phyloP scores from a whole-genome alignment of 1,140 invertebrate genomes.

The Sipha flava region DNA sequence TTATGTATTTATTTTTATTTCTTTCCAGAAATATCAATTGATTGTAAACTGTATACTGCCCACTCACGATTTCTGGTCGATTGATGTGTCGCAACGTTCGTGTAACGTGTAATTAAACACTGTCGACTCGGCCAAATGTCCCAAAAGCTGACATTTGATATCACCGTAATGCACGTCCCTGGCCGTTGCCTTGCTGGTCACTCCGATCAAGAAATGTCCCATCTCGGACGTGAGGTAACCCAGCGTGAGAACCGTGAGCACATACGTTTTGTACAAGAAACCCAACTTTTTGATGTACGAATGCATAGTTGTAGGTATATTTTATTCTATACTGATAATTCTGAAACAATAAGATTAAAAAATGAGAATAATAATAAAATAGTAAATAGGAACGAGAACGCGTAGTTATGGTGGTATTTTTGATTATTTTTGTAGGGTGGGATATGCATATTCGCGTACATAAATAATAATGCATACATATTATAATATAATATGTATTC shows the following conservation, averaged over 20 bases:
- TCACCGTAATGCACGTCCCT: constrained; percentile 81
- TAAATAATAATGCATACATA: no score
- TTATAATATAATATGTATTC: no score
- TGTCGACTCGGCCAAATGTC: background rate
- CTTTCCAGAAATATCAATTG: no score
- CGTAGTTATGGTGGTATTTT: no score
- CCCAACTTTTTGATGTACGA: constrained; percentile 52
- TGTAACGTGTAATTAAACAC: constrained; percentile 31
- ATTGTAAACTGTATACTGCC: no score
- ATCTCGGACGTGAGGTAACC: constrained; percentile 76
- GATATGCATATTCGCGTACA: background rate
- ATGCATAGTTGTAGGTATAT: constrained; percentile 36
- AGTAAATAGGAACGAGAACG: no score
- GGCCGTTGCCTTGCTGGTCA: constrained; percentile 74
- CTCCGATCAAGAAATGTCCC: constrained; percentile 78
- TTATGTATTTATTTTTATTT: no score
- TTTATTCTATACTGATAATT: background rate
- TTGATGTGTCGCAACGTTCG: constrained; percentile 13
- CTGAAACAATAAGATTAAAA: background rate
- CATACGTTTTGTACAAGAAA: constrained; percentile 64
- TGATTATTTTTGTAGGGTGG: no score
- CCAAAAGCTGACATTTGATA: constrained; percentile 63
- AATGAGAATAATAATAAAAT: background rate
- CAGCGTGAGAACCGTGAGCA: constrained; percentile 64
- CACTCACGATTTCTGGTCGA: constrained; percentile 27